Base-by-base conservation (phyloP, 2,888 invertebrate species). In the Phaedon cochleariae region DNA sequence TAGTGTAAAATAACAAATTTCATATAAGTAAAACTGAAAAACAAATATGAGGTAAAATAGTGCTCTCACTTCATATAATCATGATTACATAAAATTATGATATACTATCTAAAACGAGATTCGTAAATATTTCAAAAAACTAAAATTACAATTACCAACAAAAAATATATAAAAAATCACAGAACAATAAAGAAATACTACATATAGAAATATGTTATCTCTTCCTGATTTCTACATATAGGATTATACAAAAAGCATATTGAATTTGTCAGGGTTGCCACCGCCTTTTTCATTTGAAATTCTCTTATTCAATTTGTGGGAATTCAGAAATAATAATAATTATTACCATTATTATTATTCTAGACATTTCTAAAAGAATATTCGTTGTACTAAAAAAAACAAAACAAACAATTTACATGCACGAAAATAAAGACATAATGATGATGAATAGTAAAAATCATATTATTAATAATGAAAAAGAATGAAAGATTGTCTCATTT, bases 41-140 rank as follows among this genome's bases (percentile, higher is more conserved):
- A 57, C 34, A 48, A 51, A 52, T 1, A 9, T 17, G 45, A 46
- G 57, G 46, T 57, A 57, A 57, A 57, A 57, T 55, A 41, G 17
- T 57, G 45, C 20, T 57, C 12, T 55, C 37, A 26, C 55, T 17
- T 41, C 21, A 55, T 22, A 55, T 31, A 22, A 10, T 5, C n/a
- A 41, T 21, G 57, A 57, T 37, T 12, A 26, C 26, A 45, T 15
- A 34, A 41, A 41, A 54, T 17, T 31, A 31, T 18, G 20, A 55
- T 34, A 1, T 20, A 41, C 37, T 55, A 22, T 41, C 17, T 57
- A 57, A 59, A 68, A 62, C 55, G 68, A 68, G 68, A 68, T 68
- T 68, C 64, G 62, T 68, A 64, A 67, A 68, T 37, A 68, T 63
- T 67, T 67, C 55, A 67, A 55, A 59, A 63, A 67, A 57, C 45